Evolutionary conservation across 1,140 invertebrate genomes (phyloP).

Genomic region (Macrosteles quadrilineatus): DNA sequence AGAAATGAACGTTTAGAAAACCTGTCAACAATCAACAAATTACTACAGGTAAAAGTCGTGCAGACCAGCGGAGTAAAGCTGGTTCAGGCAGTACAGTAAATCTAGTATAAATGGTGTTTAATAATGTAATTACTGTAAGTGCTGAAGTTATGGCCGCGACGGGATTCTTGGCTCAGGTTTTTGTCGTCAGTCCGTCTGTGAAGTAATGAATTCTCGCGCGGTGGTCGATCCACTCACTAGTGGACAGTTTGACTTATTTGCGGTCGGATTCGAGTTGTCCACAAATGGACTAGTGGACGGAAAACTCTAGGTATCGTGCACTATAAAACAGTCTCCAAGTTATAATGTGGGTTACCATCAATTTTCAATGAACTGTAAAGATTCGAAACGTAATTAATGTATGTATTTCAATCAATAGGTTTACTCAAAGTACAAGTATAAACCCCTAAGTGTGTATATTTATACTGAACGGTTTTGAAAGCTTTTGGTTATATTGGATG

Average conservation of each 20-base stretch:
- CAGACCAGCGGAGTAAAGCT: no score
- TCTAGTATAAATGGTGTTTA: not conserved
- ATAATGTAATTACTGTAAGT: constrained; percentile 8
- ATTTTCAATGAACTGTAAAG: not conserved
- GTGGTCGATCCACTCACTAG: not conserved
- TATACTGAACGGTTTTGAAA: no score
- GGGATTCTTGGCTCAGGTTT: not conserved
- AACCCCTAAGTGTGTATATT: no score
- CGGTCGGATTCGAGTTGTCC: not conserved
- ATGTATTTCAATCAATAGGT: no score
- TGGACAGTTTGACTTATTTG: not conserved
- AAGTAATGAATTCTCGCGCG: not conserved
- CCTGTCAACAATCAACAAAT: no score
- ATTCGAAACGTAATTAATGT: not conserved
- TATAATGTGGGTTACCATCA: no score
- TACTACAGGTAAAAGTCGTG: no score
- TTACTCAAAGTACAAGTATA: no score
- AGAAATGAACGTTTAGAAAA: no score
- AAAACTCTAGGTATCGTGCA: not conserved
- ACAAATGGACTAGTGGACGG: not conserved
- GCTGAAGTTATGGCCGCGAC: not conserved
- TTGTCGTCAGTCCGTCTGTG: not conserved
- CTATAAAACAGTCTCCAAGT: no score
- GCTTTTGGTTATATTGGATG: no score
- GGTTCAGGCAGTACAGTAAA: not conserved